phyloP scores from a whole-genome alignment of 2,113 vertebrate genomes.

The Microcebus jonahi region DNA sequence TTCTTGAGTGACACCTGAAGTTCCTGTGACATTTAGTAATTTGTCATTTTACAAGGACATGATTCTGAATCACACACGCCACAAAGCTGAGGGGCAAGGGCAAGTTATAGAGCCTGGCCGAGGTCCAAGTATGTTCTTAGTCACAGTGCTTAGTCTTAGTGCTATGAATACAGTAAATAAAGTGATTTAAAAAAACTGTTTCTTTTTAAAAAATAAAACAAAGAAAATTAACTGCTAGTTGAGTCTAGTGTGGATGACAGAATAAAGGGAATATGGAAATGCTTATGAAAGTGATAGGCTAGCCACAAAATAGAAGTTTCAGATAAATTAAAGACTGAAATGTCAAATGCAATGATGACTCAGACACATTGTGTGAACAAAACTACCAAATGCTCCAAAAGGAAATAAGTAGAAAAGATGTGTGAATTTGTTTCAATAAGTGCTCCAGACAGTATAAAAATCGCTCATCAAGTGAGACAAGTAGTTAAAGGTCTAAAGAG shows the following conservation, averaged over 20 bases:
- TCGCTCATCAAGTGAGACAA: conserved; percentile 31
- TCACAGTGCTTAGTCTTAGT: not conserved
- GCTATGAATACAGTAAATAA: not conserved
- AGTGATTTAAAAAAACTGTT: not conserved
- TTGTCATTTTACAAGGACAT: not conserved
- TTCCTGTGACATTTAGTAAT: not conserved
- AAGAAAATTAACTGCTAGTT: conserved; percentile 36
- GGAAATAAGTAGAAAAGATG: conserved; percentile 58
- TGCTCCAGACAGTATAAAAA: conserved; percentile 52
- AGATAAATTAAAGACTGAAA: conserved; percentile 69
- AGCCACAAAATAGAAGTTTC: conserved; percentile 69
- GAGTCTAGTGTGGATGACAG: not conserved
- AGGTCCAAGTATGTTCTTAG: not conserved
- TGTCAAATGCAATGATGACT: conserved; percentile 75
- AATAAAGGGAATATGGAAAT: conserved; percentile 54
- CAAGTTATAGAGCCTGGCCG: not conserved
- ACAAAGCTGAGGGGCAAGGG: not conserved
- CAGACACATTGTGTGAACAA: conserved; percentile 70
- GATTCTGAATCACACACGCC: not conserved
- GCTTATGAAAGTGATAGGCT: conserved; percentile 57
- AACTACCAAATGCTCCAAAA: conserved; percentile 63
- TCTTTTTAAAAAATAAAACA: conserved; percentile 57
- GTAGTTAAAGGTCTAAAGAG: conserved; percentile 25
- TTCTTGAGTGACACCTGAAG: conserved; percentile 1
- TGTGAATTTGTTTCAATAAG: conserved; percentile 61